Conservation (phyloP, 2,888 invertebrate genomes). For the Campoplex nolae region DNA sequence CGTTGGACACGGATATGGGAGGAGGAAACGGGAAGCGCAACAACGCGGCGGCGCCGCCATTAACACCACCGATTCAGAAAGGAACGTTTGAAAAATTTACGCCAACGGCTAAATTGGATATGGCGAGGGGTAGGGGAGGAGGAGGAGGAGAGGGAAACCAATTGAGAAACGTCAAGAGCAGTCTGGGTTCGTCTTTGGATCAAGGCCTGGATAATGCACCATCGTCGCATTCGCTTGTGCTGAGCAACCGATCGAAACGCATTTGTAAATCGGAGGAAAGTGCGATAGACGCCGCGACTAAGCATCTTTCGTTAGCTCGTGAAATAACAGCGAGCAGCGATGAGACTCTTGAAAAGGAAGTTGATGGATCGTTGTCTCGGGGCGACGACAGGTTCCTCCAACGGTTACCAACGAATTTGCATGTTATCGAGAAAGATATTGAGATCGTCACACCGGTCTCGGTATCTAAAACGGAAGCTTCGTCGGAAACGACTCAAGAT, state of each 20-base stretch:
- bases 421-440: conserved; percentile 76
- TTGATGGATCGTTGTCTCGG: no score
- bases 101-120: conserved; percentile 75
- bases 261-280: conserved; percentile 83
- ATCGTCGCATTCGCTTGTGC: conserved; percentile 72
- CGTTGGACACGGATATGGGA: conserved; percentile 81
- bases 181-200: conserved; percentile 82
- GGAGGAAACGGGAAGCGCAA: conserved; percentile 76
- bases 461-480: conserved; percentile 76
- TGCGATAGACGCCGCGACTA: conserved; percentile 79
- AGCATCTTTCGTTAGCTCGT: conserved; percentile 76
- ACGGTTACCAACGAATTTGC: conserved; percentile 33
- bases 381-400: conserved; percentile 40
- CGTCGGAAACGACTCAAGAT: conserved; percentile 74
- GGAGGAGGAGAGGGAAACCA: conserved; percentile 73
- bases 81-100: conserved; percentile 80
- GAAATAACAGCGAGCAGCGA: conserved; percentile 77
- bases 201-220: conserved; percentile 81
- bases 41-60: conserved; percentile 74
- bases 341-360: conserved; percentile 75
- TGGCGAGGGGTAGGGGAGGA: no score
- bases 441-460: conserved; percentile 82
- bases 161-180: conserved; percentile 77
- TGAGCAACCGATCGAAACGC: conserved; percentile 79
- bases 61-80: conserved; percentile 80